Percentiles rank a stretch among this genome's conserved stretches.
phyloP scores from a whole-genome alignment of 1,140 invertebrate species.

The Tribolium madens region DNA sequence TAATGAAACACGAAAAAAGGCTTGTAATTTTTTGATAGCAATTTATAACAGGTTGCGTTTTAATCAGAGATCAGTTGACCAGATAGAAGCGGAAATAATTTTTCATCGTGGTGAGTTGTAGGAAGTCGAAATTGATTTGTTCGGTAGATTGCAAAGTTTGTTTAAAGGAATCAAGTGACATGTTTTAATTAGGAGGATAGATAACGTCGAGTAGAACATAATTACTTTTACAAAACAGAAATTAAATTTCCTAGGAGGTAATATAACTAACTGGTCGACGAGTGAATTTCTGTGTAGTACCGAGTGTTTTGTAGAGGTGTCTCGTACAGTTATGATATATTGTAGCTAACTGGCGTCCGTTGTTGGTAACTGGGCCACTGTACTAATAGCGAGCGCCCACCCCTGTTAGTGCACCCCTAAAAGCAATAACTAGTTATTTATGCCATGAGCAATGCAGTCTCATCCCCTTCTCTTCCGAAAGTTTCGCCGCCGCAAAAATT shows the following conservation, averaged over 20 bases:
- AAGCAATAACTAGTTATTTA: constrained; percentile 49
- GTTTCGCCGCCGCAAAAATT: constrained; percentile 18
- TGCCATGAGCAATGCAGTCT: constrained; percentile 43
- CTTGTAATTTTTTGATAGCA: background rate
- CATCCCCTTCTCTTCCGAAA: constrained; percentile 19
- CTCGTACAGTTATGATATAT: constrained; percentile 48
- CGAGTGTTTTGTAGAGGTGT: constrained; percentile 47
- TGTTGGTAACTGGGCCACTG: constrained; percentile 44
- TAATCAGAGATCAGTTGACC: constrained; percentile 11
- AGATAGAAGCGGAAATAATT: constrained; percentile 7
- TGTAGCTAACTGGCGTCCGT: constrained; percentile 46
- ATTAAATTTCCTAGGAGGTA: constrained; percentile 33
- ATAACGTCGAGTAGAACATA: constrained; percentile 18
- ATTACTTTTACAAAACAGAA: constrained; percentile 27
- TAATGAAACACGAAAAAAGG: constrained; percentile 4
- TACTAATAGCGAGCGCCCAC: constrained; percentile 44
- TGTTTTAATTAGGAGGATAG: constrained; percentile 23
- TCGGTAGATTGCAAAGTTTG: background rate
- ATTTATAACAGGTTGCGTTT: constrained; percentile 7
- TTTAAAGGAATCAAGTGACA: background rate
- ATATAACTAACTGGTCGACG: constrained; percentile 28
- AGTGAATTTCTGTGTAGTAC: constrained; percentile 28
- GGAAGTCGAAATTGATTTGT: constrained; percentile 11
- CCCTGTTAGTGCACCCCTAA: constrained; percentile 33
- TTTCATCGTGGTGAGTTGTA: background rate